Base-by-base conservation (phyloP, 2,113 vertebrate species). In the Crotalus tigris region DNA sequence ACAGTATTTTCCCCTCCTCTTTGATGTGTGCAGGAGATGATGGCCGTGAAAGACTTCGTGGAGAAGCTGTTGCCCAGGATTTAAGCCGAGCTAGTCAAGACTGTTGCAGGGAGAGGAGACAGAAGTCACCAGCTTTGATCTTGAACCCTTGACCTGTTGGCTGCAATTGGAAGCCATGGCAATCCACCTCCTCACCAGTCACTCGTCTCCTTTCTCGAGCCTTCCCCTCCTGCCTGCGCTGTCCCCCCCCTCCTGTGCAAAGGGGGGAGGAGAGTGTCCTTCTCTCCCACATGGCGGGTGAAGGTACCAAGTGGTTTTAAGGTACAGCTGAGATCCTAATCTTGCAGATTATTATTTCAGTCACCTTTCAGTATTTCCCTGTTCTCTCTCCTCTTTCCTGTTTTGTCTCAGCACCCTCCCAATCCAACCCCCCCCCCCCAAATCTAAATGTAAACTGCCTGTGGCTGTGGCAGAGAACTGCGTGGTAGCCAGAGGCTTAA, bases 21-120 rank as follows among this genome's bases (percentile, higher is more conserved):
- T 90, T 29, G 2, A 33, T 90, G 1, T 26, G 57, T 0, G 53
- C 98, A 99, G 99, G 99, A 99, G 98, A 99, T 99, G 99, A 97
- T 97, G 91, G 98, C 97, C 0, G 98, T 99, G 98, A 99, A 99
- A 98, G 98, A 99, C 93, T 99, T 99, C 97, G 98, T 99, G 24
- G 98, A 99, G 98, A 99, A 99, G 97, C 96, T 99, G 96, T 97
- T 99, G 97, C 99, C 99, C 96, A 98, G 98, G 88, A 98, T 99
- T 98, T 99, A 98, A 99, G 97, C 95, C 94, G 95, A 96, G 96
- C 95, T 94, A 91, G 88, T 96, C 93, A 33, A 96, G 96, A 97
- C 98, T 97, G 97, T 98, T 93, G 96, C 97, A 2, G 93, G 96
- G 96, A 95, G 94, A 95, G 96, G 75, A 96, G 26, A 6, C 55